phyloP scores from a whole-genome alignment of 1,140 invertebrate species.

The Lucilia sericata region DNA sequence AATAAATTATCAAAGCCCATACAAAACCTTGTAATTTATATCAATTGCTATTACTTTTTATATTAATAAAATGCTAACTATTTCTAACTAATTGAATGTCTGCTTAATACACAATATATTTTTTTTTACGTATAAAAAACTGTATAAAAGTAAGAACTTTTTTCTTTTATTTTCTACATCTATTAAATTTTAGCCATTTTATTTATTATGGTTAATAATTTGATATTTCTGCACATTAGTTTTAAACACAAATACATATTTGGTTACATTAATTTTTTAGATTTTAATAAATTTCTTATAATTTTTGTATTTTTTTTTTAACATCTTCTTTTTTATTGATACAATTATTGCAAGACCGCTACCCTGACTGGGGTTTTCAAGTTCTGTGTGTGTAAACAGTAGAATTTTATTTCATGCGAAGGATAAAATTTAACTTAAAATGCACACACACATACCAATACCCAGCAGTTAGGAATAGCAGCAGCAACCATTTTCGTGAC shows the following conservation, averaged over 20 bases:
- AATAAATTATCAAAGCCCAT: neutral
- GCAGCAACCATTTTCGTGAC: too few relatives aligned
- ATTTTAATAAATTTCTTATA: neutral
- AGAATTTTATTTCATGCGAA: neutral
- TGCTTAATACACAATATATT: neutral
- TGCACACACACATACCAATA: neutral
- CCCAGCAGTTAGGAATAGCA: too few relatives aligned
- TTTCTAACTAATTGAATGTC: constrained; percentile 16
- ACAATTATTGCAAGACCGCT: constrained; percentile 24
- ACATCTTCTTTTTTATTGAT: neutral
- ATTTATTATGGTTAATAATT: neutral
- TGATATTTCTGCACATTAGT: neutral
- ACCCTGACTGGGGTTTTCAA: constrained; percentile 27
- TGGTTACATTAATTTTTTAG: neutral
- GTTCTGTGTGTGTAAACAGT: neutral
- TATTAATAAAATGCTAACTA: neutral
- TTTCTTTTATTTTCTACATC: neutral
- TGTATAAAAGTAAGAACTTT: neutral
- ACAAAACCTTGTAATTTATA: neutral
- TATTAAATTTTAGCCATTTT: neutral
- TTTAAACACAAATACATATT: neutral
- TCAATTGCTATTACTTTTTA: neutral
- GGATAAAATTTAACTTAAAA: neutral
- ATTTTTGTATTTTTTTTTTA: constrained; percentile 4
- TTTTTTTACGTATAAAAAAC: constrained; percentile 10